These are phyloP conservation scores for Trogon surrucura DNA, from an alignment of 2,113 vertebrate species.

Conservation along the genomic window DNA sequence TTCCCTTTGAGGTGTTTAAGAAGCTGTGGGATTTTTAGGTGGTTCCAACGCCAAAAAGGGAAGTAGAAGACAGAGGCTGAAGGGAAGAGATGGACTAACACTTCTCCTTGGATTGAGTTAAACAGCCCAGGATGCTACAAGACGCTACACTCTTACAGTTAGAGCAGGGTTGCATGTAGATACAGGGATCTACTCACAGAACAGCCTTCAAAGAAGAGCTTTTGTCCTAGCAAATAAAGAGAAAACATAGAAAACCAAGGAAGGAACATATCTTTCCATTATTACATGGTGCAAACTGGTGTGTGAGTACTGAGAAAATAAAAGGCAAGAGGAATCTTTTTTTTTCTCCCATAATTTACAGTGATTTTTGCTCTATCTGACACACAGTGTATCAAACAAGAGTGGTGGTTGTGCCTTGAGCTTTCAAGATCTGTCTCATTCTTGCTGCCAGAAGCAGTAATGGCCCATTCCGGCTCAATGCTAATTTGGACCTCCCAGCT, in stretches of 20 bases:
- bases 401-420: neutral
- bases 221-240: neutral
- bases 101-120: neutral
- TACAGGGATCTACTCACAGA: neutral
- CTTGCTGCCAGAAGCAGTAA: neutral
- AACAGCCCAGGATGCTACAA: neutral
- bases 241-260: neutral
- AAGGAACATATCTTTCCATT: neutral
- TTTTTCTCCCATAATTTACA: neutral
- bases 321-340: neutral
- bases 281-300: fast-evolving
- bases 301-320: neutral
- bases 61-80: neutral
- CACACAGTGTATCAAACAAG: neutral
- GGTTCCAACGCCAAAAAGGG: neutral
- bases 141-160: neutral
- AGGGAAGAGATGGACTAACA: neutral
- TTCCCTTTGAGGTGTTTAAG: neutral
- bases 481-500: neutral
- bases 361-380: neutral
- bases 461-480: neutral
- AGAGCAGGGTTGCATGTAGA: neutral
- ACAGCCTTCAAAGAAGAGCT: neutral
- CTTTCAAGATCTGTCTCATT: neutral
- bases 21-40: neutral